Conservation (phyloP, 2,113 vertebrate species). For the Thinocorus orbignyianus region DNA sequence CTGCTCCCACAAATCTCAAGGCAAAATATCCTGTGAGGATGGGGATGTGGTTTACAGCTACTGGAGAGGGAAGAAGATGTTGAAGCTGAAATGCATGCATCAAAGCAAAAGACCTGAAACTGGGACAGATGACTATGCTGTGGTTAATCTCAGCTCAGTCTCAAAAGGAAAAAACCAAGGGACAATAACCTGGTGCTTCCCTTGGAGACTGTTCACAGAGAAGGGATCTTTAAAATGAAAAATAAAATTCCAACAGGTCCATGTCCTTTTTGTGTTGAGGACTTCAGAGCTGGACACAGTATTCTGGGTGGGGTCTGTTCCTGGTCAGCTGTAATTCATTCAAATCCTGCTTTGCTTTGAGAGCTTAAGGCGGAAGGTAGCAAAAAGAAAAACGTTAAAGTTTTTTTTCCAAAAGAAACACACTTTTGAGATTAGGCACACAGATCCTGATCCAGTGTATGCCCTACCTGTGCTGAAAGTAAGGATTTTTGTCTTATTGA, state of each 20-base stretch:
- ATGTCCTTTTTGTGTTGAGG: too few species aligned
- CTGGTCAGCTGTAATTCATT: background rate
- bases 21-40: background rate
- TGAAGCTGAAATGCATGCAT: background rate
- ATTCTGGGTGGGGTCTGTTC: background rate
- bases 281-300: too few species aligned
- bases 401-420: background rate
- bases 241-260: background rate
- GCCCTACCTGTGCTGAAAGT: background rate
- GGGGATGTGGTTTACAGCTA: background rate
- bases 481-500: background rate
- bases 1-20: background rate
- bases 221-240: background rate
- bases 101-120: background rate
- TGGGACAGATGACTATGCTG: accelerated
- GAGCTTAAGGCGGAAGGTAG: background rate
- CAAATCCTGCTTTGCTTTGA: background rate
- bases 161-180: background rate
- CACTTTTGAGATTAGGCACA: background rate
- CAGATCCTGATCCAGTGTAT: background rate
- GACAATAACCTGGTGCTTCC: background rate
- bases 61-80: background rate
- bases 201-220: background rate
- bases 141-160: background rate
- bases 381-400: background rate